A percentile compares a stretch with the other conserved stretches of the same genome.
Evolutionary conservation across 1,140 invertebrate species (phyloP).

Genomic region (Magallana ariakensis): DNA sequence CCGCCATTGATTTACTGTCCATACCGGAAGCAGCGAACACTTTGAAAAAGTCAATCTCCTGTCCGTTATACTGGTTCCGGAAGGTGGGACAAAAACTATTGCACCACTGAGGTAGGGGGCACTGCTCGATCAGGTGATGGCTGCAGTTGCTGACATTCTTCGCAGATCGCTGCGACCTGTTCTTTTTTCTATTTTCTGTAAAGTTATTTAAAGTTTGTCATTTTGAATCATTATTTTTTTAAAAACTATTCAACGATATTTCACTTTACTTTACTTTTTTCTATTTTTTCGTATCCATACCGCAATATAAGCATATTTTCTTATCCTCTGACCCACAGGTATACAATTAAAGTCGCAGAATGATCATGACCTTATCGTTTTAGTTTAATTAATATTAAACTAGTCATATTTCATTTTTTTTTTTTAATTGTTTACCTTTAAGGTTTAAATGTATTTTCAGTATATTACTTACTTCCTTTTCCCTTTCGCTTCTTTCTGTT

Average conservation of each 20-base stretch:
- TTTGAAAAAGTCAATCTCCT: slow-evolving; percentile 93
- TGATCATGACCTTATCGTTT: no score
- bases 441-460: no score
- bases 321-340: no score
- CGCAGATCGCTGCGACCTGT: slow-evolving; percentile 54
- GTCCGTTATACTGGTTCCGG: slow-evolving; percentile 81
- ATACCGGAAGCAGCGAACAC: slow-evolving; percentile 92
- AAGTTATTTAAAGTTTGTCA: neutral
- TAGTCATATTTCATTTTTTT: no score
- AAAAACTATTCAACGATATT: no score
- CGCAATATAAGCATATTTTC: no score
- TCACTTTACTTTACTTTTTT: no score
- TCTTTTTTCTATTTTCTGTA: slow-evolving; percentile 42
- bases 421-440: no score
- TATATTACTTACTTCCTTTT: neutral
- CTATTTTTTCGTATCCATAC: no score
- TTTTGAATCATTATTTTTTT: no score
- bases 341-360: no score
- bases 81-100: slow-evolving; percentile 60
- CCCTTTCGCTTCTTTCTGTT: slow-evolving; percentile 51
- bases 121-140: slow-evolving; percentile 58
- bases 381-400: no score
- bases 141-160: slow-evolving; percentile 54
- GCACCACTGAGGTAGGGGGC: slow-evolving; percentile 61
- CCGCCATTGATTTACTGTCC: slow-evolving; percentile 91